Evolutionary conservation across 2,888 invertebrate genomes (phyloP).

Genomic region (Ditula angustiorana): DNA sequence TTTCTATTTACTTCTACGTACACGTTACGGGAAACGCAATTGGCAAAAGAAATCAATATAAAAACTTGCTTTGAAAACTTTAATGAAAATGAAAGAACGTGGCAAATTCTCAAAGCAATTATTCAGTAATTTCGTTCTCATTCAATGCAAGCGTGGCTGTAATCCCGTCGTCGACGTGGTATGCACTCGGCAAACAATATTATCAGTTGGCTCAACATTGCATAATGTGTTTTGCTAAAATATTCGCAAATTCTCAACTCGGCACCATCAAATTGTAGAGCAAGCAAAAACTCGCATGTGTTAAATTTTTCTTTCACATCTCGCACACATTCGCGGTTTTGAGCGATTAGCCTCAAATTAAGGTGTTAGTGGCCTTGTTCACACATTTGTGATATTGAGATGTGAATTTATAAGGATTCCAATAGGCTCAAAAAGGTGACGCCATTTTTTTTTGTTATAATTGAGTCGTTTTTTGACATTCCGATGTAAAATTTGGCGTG

Average conservation of each 20-base stretch:
- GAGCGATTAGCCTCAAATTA: neutral
- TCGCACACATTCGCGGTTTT: neutral
- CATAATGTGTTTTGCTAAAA: conserved; percentile 57
- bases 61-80: neutral
- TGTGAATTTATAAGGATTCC: conserved; percentile 25
- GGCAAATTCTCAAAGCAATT: neutral
- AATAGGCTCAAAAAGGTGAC: conserved; percentile 13
- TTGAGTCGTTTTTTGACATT: conserved; percentile 19
- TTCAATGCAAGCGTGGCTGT: conserved; percentile 8
- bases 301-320: neutral
- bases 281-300: neutral
- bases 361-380: neutral
- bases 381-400: neutral
- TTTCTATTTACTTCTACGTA: no score
- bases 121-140: conserved; percentile 5
- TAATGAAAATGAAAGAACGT: neutral
- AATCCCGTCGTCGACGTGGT: conserved; percentile 47
- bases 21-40: no score
- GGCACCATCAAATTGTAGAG: neutral
- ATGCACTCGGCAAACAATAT: conserved; percentile 67
- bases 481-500: conserved; percentile 27
- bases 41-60: neutral
- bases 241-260: conserved; percentile 48
- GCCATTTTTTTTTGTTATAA: conserved; percentile 26
- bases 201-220: conserved; percentile 69